Evolutionary conservation across 2,113 vertebrate species (phyloP).

Genomic region (Sander vitreus): DNA sequence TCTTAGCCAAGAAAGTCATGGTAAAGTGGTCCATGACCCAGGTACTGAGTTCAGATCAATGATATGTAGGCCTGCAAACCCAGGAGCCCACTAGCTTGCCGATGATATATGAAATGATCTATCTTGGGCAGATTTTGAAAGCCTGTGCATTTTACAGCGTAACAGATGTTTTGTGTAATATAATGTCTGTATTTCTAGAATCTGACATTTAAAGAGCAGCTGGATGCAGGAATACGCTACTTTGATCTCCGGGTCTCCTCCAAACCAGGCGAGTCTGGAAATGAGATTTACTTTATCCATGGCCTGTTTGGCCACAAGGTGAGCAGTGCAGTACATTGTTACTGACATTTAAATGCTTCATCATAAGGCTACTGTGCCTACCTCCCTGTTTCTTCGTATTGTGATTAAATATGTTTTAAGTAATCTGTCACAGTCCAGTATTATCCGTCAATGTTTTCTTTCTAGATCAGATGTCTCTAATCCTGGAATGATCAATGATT

Average conservation of each 20-base stretch:
- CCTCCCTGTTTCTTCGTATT: not conserved
- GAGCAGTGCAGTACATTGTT: conserved; percentile 11
- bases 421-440: not conserved
- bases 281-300: conserved; percentile 96
- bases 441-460: not conserved
- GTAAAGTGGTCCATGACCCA: conserved; percentile 84
- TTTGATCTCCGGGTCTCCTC: conserved; percentile 98
- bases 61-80: not conserved
- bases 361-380: not conserved
- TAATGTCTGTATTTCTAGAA: conserved; percentile 74
- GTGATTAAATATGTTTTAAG: not conserved
- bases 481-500: not conserved
- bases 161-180: not conserved
- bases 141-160: not conserved
- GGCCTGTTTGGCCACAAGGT: conserved; percentile 95
- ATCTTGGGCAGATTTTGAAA: not conserved
- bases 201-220: conserved; percentile 94
- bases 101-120: not conserved
- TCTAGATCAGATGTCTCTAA: not conserved
- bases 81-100: not conserved
- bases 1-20: conserved; percentile 80
- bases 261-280: conserved; percentile 89
- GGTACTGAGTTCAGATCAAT: conserved; percentile 44
- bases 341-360: not conserved
- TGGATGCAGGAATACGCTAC: conserved; percentile 96